Evolutionary conservation across 2,113 vertebrate genomes (phyloP).

Genomic region (Paedocypris sp.): DNA sequence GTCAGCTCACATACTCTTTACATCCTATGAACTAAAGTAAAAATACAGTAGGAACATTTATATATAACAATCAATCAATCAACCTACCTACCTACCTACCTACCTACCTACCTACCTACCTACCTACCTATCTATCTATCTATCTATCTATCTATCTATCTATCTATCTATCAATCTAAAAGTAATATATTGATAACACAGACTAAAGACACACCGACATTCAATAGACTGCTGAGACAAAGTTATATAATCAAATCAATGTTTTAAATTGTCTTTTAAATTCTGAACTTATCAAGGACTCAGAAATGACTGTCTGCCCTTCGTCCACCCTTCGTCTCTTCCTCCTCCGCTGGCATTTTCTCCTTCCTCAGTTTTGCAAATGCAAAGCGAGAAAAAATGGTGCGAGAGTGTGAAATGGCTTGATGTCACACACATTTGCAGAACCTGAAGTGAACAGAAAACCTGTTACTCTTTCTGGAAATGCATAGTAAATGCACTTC

Average conservation of each 20-base stretch:
- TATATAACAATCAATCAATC: too few relatives aligned
- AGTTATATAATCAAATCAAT: neutral
- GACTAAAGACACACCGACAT: too few relatives aligned
- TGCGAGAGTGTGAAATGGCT: constrained; percentile 10
- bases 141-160: too few relatives aligned
- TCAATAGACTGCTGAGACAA: too few relatives aligned
- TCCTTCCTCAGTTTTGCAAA: neutral
- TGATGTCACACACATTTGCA: neutral
- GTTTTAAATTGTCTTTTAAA: constrained; percentile 10
- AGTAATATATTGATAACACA: too few relatives aligned
- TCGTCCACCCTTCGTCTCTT: neutral
- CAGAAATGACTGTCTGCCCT: neutral
- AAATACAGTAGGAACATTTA: too few relatives aligned
- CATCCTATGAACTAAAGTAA: too few relatives aligned
- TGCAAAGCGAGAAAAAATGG: neutral
- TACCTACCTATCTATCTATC: too few relatives aligned
- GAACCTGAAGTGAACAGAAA: neutral
- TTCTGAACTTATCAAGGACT: constrained; percentile 1
- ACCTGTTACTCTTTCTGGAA: neutral
- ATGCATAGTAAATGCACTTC: neutral
- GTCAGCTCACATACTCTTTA: too few relatives aligned
- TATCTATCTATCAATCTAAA: too few relatives aligned
- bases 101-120: too few relatives aligned
- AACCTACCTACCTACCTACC: too few relatives aligned
- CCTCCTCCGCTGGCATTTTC: constrained; percentile 17